Evolutionary conservation across 2,888 invertebrate species (phyloP).

Genomic region (Caenorhabditis becei): DNA sequence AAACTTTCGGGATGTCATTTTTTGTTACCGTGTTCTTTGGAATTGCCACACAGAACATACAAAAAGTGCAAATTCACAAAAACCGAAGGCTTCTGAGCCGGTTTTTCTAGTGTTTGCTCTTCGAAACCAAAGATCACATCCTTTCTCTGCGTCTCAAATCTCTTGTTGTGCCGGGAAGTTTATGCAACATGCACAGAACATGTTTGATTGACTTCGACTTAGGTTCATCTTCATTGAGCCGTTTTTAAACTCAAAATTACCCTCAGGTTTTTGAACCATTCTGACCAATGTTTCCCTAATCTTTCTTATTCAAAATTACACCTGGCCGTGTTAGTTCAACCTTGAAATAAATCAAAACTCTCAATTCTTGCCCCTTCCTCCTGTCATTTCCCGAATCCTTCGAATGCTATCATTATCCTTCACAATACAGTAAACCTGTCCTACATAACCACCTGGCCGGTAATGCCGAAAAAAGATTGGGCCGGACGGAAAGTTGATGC

Average conservation of each 20-base stretch:
- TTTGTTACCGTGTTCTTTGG: background rate
- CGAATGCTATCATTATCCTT: background rate
- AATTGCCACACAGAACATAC: background rate
- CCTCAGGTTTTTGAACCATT: background rate
- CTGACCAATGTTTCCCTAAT: background rate
- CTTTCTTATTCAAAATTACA: background rate
- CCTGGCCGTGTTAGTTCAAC: background rate
- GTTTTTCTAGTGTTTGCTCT: slow-evolving; percentile 44
- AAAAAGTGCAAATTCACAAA: slow-evolving; percentile 32
- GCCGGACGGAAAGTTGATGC: slow-evolving; percentile 12
- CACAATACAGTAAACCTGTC: slow-evolving; percentile 19
- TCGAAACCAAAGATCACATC: slow-evolving; percentile 53
- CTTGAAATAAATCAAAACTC: background rate
- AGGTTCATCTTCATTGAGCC: background rate
- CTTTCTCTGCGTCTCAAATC: slow-evolving; percentile 14
- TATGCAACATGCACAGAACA: slow-evolving; percentile 8
- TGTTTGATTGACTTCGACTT: background rate
- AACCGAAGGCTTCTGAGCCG: slow-evolving; percentile 11
- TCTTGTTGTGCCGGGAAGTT: slow-evolving; percentile 4
- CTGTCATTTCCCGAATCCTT: background rate
- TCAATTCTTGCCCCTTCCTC: background rate
- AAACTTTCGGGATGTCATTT: too few relatives aligned
- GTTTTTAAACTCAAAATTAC: background rate
- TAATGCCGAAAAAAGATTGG: slow-evolving; percentile 4
- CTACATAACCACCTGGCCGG: slow-evolving; percentile 14